These are phyloP conservation scores for Lycocerus yunnanus DNA, from an alignment of 2,888 invertebrate species.

Conservation along the genomic window DNA sequence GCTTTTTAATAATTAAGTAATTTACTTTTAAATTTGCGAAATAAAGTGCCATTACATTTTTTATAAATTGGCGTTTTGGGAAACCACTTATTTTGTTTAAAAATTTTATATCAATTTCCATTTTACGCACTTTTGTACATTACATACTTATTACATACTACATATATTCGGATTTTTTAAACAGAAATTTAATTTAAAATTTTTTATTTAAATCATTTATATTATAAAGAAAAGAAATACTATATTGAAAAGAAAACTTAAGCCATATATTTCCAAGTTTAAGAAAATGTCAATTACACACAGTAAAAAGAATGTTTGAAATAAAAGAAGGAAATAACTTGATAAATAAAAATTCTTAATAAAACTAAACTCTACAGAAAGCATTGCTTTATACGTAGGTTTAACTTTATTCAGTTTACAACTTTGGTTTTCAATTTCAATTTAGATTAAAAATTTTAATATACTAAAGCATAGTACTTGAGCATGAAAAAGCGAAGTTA, in stretches of 20 bases:
- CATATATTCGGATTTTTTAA: background rate
- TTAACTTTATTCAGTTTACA: background rate
- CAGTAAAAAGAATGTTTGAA: slow-evolving; percentile 5
- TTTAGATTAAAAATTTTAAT: background rate
- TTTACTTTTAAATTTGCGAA: too few species aligned
- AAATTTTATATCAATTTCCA: too few species aligned
- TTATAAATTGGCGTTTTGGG: too few species aligned
- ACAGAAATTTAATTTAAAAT: background rate
- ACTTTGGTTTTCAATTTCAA: background rate
- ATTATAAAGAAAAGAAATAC: background rate
- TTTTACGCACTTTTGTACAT: too few species aligned
- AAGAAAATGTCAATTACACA: slow-evolving; percentile 2
- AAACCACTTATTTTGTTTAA: too few species aligned
- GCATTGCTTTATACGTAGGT: background rate
- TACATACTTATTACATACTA: too few species aligned
- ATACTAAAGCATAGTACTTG: background rate
- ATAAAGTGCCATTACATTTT: too few species aligned
- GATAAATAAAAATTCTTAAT: slow-evolving; percentile 2
- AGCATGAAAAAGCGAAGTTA: background rate
- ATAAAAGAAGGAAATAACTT: slow-evolving; percentile 1
- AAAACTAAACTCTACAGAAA: background rate
- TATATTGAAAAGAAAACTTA: background rate
- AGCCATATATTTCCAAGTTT: slow-evolving; percentile 1
- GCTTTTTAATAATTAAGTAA: too few species aligned
- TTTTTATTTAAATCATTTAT: background rate